These are phyloP conservation scores for Phasia obesa DNA, from an alignment of 2,888 invertebrate genomes.

Conservation along the genomic window DNA sequence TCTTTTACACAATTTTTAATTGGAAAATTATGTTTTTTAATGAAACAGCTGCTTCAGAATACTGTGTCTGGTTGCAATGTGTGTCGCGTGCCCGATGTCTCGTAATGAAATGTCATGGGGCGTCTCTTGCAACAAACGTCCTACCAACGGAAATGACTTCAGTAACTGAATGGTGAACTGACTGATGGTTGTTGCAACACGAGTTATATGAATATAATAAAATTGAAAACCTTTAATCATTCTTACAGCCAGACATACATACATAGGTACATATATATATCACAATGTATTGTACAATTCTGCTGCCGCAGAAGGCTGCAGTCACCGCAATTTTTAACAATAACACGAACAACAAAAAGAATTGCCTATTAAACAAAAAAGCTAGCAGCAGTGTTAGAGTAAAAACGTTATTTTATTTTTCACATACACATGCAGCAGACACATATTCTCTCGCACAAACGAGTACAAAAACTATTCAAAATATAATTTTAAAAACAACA, in stretches of 20 bases:
- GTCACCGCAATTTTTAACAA: constrained; percentile 23
- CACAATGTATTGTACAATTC: constrained; percentile 31
- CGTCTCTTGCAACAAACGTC: constrained; percentile 76
- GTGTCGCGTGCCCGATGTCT: constrained; percentile 86
- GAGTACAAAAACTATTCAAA: constrained; percentile 44
- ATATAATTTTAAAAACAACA: constrained; percentile 54
- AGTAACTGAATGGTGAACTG: constrained; percentile 76
- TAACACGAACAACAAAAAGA: constrained; percentile 42
- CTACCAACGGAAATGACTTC: constrained; percentile 80
- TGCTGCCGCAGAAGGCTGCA: constrained; percentile 52
- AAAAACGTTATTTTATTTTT: constrained; percentile 50
- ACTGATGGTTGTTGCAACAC: constrained; percentile 67
- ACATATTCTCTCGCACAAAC: constrained; percentile 17
- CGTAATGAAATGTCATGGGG: constrained; percentile 84
- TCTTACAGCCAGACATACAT: constrained; percentile 23
- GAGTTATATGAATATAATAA: constrained; percentile 58
- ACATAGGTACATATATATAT: constrained; percentile 1
- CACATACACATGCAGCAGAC: constrained; percentile 1
- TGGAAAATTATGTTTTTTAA: constrained; percentile 59
- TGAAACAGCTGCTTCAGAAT: constrained; percentile 75
- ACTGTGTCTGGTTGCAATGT: constrained; percentile 77
- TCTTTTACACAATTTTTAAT: constrained; percentile 61
- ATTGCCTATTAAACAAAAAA: not conserved
- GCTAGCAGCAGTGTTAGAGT: constrained; percentile 39
- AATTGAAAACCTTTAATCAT: constrained; percentile 61